A percentile compares a stretch with the other conserved stretches of the same genome.
Evolutionary conservation across 2,797 vertebrate species (phyloP).

Genomic region (Columba guinea): DNA sequence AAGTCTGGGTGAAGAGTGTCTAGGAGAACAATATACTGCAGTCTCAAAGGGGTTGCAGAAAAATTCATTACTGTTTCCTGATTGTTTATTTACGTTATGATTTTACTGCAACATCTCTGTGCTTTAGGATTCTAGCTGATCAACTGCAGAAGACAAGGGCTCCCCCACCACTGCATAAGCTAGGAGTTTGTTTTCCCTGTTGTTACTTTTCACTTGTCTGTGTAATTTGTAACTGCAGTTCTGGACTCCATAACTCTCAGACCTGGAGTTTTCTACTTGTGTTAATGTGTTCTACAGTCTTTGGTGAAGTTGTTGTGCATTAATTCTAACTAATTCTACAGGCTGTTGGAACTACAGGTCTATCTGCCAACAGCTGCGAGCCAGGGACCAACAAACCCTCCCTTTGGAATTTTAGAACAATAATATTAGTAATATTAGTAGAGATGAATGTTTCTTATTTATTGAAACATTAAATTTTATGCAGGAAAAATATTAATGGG

Average conservation of each 20-base stretch:
- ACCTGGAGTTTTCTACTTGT: not conserved
- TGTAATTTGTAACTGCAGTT: not conserved
- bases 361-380: not conserved
- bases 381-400: not conserved
- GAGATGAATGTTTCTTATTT: not conserved
- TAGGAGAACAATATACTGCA: not conserved
- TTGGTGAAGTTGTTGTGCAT: rapidly evolving
- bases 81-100: not conserved
- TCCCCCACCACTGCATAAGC: not conserved
- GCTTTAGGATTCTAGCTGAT: not conserved
- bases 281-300: not conserved
- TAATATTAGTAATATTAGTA: not conserved
- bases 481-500: not conserved
- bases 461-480: not conserved
- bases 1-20: not conserved
- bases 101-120: not conserved
- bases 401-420: not conserved
- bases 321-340: not conserved
- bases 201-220: not conserved
- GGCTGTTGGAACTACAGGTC: not conserved
- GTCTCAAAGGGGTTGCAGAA: not conserved
- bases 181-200: not conserved
- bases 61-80: not conserved
- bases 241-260: not conserved
- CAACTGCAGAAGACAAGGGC: not conserved